phyloP scores from a whole-genome alignment of 2,113 vertebrate genomes.

The Prionailurus viverrinus region DNA sequence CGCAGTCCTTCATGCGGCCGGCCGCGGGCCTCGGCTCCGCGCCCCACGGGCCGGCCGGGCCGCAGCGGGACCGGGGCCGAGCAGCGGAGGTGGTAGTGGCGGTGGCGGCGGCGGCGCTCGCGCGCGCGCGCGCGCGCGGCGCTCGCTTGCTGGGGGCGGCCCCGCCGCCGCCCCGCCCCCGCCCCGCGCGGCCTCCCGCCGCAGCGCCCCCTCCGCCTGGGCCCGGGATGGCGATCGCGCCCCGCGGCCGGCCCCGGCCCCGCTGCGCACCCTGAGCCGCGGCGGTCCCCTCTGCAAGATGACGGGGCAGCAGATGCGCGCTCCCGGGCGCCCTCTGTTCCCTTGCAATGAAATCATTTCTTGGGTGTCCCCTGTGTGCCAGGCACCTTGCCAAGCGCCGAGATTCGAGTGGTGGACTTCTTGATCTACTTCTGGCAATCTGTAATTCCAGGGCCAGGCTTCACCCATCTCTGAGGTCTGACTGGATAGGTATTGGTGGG shows the following conservation, averaged over 20 bases:
- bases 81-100: slow-evolving; percentile 26
- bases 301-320: neutral
- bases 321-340: neutral
- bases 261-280: rapidly evolving
- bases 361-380: neutral
- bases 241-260: rapidly evolving
- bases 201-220: slow-evolving; percentile 74
- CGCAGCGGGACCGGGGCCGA: slow-evolving; percentile 63
- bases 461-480: neutral
- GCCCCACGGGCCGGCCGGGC: slow-evolving; percentile 59
- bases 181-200: slow-evolving; percentile 61
- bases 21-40: slow-evolving; percentile 71
- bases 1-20: slow-evolving; percentile 90
- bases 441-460: neutral
- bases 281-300: neutral
- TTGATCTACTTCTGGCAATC: neutral
- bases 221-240: slow-evolving; percentile 8
- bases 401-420: neutral
- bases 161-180: slow-evolving; percentile 38
- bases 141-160: slow-evolving; percentile 49
- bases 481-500: neutral
- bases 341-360: neutral
- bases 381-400: neutral
- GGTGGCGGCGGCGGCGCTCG: neutral
- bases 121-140: slow-evolving; percentile 23